Evolutionary conservation across 2,888 invertebrate species (phyloP), one percentile per base, ranked within the genome.

Genomic region (Drosophila nigricruria): DNA sequence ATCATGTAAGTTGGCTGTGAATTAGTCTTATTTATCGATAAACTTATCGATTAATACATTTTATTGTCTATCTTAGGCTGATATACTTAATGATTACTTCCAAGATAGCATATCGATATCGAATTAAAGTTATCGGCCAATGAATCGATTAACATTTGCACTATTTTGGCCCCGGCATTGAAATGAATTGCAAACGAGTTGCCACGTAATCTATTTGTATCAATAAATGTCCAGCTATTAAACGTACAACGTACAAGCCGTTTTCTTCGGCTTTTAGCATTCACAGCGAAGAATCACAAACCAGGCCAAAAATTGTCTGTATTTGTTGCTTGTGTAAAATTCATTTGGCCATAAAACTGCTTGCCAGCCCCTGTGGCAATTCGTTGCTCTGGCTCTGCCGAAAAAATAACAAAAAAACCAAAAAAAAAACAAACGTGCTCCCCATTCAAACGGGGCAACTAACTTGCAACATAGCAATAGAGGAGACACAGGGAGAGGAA

Each of bases 381-480:
- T 34, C 52, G 38, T 54, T 4, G 59, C 16, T 52, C 40, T 34
- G 70, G 49, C 50, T n/a, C n/a, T n/a, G 8, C 9, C 30, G 9
- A 2, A 30, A 30, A 25, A 25, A 30, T 47, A 59, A 36, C 47
- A 50, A 61, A 30, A 60, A 74, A 43, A 5, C 20, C 5, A 6
- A 42, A 12, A 14, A 20, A 42, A 10, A 40, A 18, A 20, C 3
- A 45, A 8, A 81, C 76, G 82, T 70, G 82, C 71, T 30, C 12
- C 85, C 52, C 85, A 76, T 87, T 81, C 62, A 77, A 82, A 85
- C 85, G 88, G 86, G 86, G 82, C 84, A 87, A 87, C 89, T 89
- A 89, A 89, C 82, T 87, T 76, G 83, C 78, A 49, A 6, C 27
- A 27, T 20, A 4, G 42, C 42, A 23, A 43, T 23, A 20, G 43